Base-by-base conservation (phyloP, 2,888 invertebrate species). In the Apeira syringaria region DNA sequence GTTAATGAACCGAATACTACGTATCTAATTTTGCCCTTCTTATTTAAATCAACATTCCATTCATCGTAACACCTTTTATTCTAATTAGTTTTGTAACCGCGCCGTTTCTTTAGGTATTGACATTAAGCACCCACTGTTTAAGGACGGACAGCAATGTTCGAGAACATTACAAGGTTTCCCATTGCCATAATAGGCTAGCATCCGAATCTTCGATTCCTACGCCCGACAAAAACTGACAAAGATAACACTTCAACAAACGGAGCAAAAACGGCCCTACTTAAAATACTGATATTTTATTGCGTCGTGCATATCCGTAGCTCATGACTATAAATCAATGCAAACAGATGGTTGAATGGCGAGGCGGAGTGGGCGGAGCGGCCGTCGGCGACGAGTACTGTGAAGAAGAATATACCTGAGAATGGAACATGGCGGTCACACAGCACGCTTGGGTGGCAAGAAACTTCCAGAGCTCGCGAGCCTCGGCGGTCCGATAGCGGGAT, bases 261-360 rank as follows among this genome's bases (percentile, higher is more conserved):
- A 56, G 45, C 50, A 61, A 56, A 53, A 56, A n/a, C 13, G n/a
- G 6, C 17, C 15, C 24, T 20, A 20, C 20, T 20, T 20, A 20
- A 20, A 20, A 20, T 20, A 7, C 7, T 28, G 28, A 11, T 17
- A 48, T 48, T 45, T 38, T 48, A 50, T 41, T 44, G 44, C 48
- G 55, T 43, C 11, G 31, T 41, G 47, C 35, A 47, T 49, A 45
- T 56, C 42, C 47, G 47, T 30, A 51, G 38, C 40, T 31, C 27
- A 36, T 31, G 11, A 31, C 20, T 8, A 35, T 27, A 36, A 27
- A 13, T 25, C 9, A 22, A 18, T 22, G 10, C 4, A 1, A 6
- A 26, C 70, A 89, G 87, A 74, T 89, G 86, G 85, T 59, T 74
- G 56, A 89, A 89, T 50, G 89, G 88, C 33, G 84, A 88, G 44